These are phyloP conservation scores for Apodemus speciosus DNA, from an alignment of 2,113 vertebrate genomes.

Conservation along the genomic window DNA sequence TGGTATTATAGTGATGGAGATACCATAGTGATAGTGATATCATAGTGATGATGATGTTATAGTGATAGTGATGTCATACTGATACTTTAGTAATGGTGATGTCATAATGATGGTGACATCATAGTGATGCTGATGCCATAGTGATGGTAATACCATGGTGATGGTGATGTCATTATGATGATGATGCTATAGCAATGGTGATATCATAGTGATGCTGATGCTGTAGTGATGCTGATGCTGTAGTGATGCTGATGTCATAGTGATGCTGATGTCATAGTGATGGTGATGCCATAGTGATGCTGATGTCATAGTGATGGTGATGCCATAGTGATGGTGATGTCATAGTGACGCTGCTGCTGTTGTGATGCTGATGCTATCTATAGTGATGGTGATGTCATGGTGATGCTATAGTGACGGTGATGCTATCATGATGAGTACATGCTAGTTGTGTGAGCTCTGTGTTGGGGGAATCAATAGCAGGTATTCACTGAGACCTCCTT, in stretches of 20 bases:
- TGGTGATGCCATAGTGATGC: too few species aligned
- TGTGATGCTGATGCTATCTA: neutral
- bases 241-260: neutral
- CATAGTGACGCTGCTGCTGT: neutral
- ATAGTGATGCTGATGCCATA: neutral
- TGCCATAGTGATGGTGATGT: neutral
- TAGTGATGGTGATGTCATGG: neutral
- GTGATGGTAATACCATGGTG: too few species aligned
- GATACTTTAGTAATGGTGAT: too few species aligned
- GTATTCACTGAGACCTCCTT: neutral
- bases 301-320: neutral
- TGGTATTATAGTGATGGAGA: neutral
- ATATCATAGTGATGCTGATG: neutral
- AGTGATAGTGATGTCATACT: too few species aligned
- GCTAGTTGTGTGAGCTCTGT: accelerated
- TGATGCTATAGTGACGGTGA: neutral
- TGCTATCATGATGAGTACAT: neutral
- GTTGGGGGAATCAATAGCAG: neutral
- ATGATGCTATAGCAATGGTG: too few species aligned
- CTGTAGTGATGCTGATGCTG: too few species aligned
- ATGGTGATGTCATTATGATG: neutral
- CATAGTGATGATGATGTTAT: too few species aligned
- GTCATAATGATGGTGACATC: too few species aligned
- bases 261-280: neutral
- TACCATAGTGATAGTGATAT: too few species aligned